A percentile compares a stretch with the other conserved stretches of the same genome.
These are phyloP conservation scores for Pavo muticus DNA, from an alignment of 2,113 vertebrate species.

Conservation along the genomic window DNA sequence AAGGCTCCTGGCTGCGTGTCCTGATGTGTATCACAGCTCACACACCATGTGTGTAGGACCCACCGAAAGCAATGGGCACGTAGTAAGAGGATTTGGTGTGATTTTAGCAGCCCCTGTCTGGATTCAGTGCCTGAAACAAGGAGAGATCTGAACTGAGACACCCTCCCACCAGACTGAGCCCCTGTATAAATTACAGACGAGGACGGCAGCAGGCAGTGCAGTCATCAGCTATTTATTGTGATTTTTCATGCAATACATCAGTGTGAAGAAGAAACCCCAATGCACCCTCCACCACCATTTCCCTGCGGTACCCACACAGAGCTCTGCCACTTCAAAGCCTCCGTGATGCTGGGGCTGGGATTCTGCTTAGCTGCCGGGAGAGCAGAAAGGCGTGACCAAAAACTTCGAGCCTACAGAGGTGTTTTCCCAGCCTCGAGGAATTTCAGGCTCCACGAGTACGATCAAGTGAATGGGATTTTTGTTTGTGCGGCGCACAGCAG, in stretches of 20 bases:
- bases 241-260: constrained; percentile 16
- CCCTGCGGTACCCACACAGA: not conserved
- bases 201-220: not conserved
- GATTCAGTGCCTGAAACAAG: not conserved
- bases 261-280: not conserved
- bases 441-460: not conserved
- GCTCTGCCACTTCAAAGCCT: not conserved
- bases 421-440: not conserved
- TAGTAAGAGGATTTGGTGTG: not conserved
- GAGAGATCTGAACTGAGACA: not conserved
- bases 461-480: not conserved
- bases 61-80: not conserved
- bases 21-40: accelerated
- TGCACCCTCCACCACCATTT: not conserved
- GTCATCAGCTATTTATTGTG: constrained; percentile 42
- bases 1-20: accelerated
- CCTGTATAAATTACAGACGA: not conserved
- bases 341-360: not conserved
- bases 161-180: not conserved
- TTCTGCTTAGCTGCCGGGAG: not conserved
- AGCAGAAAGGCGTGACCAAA: not conserved
- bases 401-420: accelerated
- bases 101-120: not conserved
- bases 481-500: not conserved
- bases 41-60: no score